Conservation (phyloP, 2,797 vertebrate species). For the Artibeus lituratus region DNA sequence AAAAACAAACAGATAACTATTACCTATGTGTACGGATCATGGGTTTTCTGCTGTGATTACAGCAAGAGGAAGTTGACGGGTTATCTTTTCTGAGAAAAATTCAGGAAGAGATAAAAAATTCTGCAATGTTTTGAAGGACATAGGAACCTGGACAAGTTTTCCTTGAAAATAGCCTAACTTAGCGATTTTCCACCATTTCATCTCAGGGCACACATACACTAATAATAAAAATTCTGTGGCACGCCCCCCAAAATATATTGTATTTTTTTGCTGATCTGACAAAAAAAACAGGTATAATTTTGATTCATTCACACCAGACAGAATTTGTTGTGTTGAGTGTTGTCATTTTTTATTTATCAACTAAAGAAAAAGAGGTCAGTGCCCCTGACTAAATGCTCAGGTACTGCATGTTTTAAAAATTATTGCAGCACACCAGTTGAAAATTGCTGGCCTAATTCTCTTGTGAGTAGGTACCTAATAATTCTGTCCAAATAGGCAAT, state of each 20-base stretch:
- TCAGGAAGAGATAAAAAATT: background rate
- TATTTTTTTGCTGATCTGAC: background rate
- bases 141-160: background rate
- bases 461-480: background rate
- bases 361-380: background rate
- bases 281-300: background rate
- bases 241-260: background rate
- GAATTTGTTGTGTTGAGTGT: background rate
- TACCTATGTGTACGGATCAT: background rate
- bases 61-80: background rate
- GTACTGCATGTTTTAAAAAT: background rate
- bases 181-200: background rate
- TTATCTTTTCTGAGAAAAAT: constrained; percentile 27
- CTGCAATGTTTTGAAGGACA: background rate
- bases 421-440: background rate
- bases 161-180: background rate
- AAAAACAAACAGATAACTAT: background rate
- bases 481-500: background rate
- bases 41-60: background rate
- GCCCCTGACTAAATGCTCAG: background rate
- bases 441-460: background rate
- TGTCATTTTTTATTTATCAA: background rate
- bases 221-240: background rate
- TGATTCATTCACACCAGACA: background rate
- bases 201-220: background rate